These are phyloP conservation scores for Eudyptes chrysolophus DNA, from an alignment of 2,113 vertebrate genomes.

Conservation along the genomic window DNA sequence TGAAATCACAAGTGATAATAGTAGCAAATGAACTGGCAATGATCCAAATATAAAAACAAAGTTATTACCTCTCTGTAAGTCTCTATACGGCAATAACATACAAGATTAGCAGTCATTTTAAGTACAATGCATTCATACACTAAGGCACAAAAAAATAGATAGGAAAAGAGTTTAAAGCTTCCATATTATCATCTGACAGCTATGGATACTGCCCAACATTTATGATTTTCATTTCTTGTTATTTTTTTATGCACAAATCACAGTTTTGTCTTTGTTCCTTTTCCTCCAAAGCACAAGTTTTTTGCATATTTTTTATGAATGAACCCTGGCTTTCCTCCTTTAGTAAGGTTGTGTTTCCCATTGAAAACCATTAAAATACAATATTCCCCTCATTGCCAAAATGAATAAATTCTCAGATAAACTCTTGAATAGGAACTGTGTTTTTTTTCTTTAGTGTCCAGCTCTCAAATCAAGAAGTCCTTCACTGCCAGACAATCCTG, in stretches of 20 bases:
- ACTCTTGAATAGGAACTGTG: neutral
- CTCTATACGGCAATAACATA: neutral
- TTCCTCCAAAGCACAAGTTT: neutral
- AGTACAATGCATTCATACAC: neutral
- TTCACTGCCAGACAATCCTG: neutral
- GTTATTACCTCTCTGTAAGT: neutral
- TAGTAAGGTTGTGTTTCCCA: neutral
- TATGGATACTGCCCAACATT: neutral
- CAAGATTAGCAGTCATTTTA: neutral
- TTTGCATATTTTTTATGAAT: neutral
- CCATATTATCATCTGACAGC: neutral
- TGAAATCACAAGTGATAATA: neutral
- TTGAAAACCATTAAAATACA: neutral
- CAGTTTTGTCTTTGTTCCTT: neutral
- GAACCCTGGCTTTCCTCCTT: neutral
- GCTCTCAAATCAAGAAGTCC: conserved; percentile 2
- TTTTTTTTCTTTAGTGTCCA: neutral
- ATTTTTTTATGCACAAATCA: neutral
- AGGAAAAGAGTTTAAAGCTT: neutral
- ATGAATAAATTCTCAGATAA: neutral
- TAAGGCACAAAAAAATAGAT: neutral
- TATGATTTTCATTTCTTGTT: neutral
- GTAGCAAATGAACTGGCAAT: neutral
- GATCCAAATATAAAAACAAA: neutral
- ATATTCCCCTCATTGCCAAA: neutral